Evolutionary conservation across 2,888 invertebrate genomes (phyloP), one percentile per base, ranked within the genome.

Genomic region (Pristionchus exspectatus): DNA sequence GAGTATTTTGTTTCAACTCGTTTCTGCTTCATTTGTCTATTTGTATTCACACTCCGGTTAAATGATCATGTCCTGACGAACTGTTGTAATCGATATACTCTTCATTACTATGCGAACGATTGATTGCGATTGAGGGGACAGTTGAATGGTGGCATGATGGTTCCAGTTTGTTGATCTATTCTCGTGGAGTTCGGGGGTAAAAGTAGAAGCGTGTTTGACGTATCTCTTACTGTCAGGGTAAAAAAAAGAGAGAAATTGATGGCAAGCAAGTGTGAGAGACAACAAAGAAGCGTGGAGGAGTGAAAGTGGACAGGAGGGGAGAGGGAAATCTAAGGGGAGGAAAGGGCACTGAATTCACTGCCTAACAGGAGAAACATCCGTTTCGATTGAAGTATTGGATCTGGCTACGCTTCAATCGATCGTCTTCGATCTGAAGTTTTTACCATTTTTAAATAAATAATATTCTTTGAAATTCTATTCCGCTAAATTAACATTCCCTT

Each of bases 151-250:
- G 0, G 63, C 9, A 21, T 18, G 59, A 24, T 18, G 27, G 50
- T 54, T 81, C 81, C 81, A 81, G 81, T 81, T 81, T 30, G 10
- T 44, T 27, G 14, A 27, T 81, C 81, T 81, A 81, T 81, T 81
- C 81, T 81, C 81, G 81, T 12, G 33, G 12, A 21, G 77, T 12
- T 50, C 50, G 74, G 50, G 21, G 81, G 50, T 81, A 81, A 27
- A 81, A 81, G 81, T 81, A 81, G 81, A 81, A 2, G 24, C 12
- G 69, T 56, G 81, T 81, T 81, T 81, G 81, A 54, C 9, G 81
- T 81, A 81, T 81, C 81, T 81, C 81, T 81, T 81, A 81, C 81
- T 81, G 81, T 81, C 50, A 50, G 50, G 10, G 81, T 44, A 27
- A 77, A 30, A 44, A 30, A 2, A 30, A 63, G 66, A 66, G 87